These are phyloP conservation scores for Limosa lapponica DNA, from an alignment of 2,797 vertebrate genomes.

Conservation along the genomic window DNA sequence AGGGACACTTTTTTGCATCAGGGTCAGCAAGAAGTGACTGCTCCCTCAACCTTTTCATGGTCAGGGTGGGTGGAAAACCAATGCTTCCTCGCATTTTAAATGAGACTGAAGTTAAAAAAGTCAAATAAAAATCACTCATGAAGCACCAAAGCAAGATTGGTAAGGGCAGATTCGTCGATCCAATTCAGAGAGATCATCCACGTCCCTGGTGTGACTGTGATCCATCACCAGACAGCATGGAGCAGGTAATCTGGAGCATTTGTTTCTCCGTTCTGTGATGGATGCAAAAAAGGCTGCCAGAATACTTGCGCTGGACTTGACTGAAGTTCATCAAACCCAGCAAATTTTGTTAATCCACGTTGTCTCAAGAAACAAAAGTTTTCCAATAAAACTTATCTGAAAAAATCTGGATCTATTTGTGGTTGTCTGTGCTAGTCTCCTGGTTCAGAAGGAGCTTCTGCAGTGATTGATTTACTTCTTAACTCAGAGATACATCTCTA, in stretches of 20 bases:
- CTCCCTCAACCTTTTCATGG: background rate
- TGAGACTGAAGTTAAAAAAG: background rate
- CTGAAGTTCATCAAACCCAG: background rate
- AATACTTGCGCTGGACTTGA: background rate
- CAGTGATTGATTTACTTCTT: background rate
- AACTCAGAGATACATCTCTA: background rate
- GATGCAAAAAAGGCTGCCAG: background rate
- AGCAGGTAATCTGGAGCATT: background rate
- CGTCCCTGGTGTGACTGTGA: rapidly evolving
- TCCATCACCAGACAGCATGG: rapidly evolving
- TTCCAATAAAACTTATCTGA: background rate
- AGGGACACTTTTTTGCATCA: background rate
- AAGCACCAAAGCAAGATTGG: background rate
- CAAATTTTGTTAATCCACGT: background rate
- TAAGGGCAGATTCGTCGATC: background rate
- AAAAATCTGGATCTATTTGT: background rate
- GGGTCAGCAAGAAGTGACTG: background rate
- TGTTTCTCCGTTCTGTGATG: rapidly evolving
- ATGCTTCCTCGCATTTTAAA: background rate
- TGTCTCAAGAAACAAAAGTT: background rate
- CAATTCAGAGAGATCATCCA: background rate
- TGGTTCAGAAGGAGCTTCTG: background rate
- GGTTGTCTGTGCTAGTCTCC: background rate
- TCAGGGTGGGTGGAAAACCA: background rate
- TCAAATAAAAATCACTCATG: background rate